phyloP scores from a whole-genome alignment of 1,140 invertebrate species.

The Halesus radiatus region DNA sequence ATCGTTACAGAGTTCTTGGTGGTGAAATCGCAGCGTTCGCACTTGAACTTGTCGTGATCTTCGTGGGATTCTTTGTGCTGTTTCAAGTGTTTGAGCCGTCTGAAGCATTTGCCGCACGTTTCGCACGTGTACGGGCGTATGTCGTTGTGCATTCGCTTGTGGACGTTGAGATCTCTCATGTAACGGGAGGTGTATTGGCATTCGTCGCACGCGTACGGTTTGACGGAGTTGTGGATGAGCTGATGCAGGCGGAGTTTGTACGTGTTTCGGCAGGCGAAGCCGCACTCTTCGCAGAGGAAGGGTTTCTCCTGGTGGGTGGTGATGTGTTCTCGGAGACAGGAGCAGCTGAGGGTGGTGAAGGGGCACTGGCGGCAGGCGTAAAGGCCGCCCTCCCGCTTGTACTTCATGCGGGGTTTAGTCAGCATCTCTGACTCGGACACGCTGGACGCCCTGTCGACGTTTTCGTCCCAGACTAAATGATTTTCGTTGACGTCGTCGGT shows the following conservation, averaged over 20 bases:
- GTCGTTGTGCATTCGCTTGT: constrained; percentile 62
- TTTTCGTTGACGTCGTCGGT: neutral
- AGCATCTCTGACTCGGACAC: neutral
- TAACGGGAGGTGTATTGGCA: constrained; percentile 78
- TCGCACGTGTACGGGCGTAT: constrained; percentile 53
- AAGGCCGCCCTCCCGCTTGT: neutral
- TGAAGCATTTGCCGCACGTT: constrained; percentile 60
- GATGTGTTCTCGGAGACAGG: neutral
- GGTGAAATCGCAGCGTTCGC: constrained; percentile 15
- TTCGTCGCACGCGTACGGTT: constrained; percentile 61
- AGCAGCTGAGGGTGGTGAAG: neutral
- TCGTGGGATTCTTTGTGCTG: constrained; percentile 3
- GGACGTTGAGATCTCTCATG: constrained; percentile 65
- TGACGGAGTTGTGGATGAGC: constrained; percentile 62
- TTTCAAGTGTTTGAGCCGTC: constrained; percentile 23
- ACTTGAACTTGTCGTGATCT: neutral
- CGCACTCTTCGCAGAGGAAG: constrained; percentile 30
- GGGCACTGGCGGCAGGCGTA: neutral
- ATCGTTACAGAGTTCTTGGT: neutral
- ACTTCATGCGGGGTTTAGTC: neutral
- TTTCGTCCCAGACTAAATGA: neutral
- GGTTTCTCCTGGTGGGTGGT: neutral
- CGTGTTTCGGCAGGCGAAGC: neutral
- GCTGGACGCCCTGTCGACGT: neutral
- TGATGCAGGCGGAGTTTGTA: constrained; percentile 45